These are phyloP conservation scores for Calycopis cecrops DNA, from an alignment of 1,140 invertebrate genomes.

Conservation along the genomic window DNA sequence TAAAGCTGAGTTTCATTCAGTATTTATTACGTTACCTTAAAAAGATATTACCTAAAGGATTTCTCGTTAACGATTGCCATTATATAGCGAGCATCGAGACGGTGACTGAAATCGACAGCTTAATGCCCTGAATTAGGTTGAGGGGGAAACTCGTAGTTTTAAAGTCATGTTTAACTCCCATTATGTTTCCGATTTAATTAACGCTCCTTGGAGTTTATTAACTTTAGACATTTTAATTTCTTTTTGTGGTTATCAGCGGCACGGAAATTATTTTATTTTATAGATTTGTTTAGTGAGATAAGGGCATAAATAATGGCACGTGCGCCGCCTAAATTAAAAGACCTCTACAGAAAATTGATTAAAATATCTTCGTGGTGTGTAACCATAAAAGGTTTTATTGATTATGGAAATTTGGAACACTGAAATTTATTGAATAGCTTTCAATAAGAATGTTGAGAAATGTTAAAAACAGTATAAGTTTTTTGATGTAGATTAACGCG, in stretches of 20 bases:
- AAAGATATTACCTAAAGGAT: constrained; percentile 8
- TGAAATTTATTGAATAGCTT: too few species aligned
- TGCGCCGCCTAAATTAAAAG: too few species aligned
- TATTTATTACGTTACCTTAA: neutral
- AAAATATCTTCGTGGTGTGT: too few species aligned
- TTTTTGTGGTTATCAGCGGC: neutral
- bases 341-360: too few species aligned
- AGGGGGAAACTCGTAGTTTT: constrained; percentile 16
- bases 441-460: too few species aligned
- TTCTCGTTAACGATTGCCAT: constrained; percentile 16
- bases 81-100: constrained; percentile 12
- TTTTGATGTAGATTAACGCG: too few species aligned
- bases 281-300: neutral
- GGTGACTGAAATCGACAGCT: constrained; percentile 15
- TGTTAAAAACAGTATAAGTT: too few species aligned
- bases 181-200: constrained; percentile 18
- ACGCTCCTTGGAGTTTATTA: constrained; percentile 7
- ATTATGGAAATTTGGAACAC: too few species aligned
- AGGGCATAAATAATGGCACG: too few species aligned
- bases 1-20: neutral
- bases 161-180: constrained; percentile 14
- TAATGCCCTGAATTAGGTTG: constrained; percentile 14
- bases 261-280: neutral
- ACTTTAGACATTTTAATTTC: constrained; percentile 1
- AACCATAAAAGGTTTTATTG: too few species aligned